Conservation (phyloP, 92 coral and sea anemone genomes). For the Virgularia gustaviana region DNA sequence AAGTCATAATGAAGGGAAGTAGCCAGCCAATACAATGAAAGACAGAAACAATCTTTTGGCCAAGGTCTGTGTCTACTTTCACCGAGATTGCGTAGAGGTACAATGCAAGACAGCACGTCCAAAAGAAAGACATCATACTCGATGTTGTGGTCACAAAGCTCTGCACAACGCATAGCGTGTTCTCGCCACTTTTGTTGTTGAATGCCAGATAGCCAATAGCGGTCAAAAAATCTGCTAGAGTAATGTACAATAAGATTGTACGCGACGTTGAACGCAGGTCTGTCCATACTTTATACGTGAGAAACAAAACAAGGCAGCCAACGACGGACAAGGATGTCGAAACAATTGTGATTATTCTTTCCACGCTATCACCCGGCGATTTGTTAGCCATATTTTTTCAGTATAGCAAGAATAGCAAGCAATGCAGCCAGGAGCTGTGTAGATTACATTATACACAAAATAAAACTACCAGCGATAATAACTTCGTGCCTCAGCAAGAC, state of each 20-base stretch:
- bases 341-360: neutral
- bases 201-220: conserved; percentile 4
- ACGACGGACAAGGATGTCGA: neutral
- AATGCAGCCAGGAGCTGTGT: too few relatives aligned
- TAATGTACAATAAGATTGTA: conserved; percentile 7
- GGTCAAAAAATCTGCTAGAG: conserved; percentile 13
- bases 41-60: neutral
- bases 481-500: too few relatives aligned
- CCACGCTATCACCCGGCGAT: too few relatives aligned
- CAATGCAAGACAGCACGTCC: conserved; percentile 30
- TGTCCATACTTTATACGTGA: conserved; percentile 4
- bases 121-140: conserved; percentile 24
- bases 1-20: neutral
- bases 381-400: neutral
- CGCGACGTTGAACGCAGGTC: conserved; percentile 18
- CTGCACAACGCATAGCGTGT: neutral
- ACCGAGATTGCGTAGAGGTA: conserved; percentile 13
- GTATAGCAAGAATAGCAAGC: neutral
- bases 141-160: conserved; percentile 16
- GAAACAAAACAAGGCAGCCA: conserved; percentile 13
- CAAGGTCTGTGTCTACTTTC: neutral
- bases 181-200: neutral
- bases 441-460: too few relatives aligned
- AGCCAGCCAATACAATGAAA: conserved; percentile 27
- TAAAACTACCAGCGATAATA: too few relatives aligned